Evolutionary conservation across 2,888 invertebrate genomes (phyloP), one percentile per base, ranked within the genome.

Genomic region (Lycia hirtaria): DNA sequence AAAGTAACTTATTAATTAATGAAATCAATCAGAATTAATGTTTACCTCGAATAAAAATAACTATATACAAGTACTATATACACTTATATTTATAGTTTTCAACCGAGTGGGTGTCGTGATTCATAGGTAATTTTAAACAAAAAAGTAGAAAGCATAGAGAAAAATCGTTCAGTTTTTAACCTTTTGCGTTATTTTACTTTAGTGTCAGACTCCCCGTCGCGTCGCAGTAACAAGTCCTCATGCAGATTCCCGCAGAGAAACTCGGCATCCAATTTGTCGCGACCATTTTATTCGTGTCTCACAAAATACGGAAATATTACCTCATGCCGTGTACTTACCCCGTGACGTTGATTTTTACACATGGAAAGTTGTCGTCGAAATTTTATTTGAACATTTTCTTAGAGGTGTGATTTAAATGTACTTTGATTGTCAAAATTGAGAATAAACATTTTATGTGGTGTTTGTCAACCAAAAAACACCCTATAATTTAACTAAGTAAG

Each of bases 281-380:
- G 44, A 53, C 47, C 47, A 52, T 47, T 57, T 57, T 47, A 45
- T 32, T 32, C 9, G 45, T 19, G 33, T 32, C 22, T 20, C 32
- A 5, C 12, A 33, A 45, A 45, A 33, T 22, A 33, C 22, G 22
- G 24, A 45, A 45, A 33, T 32, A 14, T 32, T 33, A 45, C 10
- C 33, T 32, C 10, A 22, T 14, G 9, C 14, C 14, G 33, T 45
- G 3, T 9, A 12, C 9, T 12, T 20, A 20, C 14, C 14, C 4
- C 12, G 7, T 10, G 9, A 17, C 15, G 24, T 26, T 41, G 14
- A 26, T 41, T 24, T 40, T 24, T 19, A 14, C 10, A n/a, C 15
- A 10, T 4, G 2, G 6, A 19, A 33, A 12, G 20, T 38, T 22
- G 12, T 15, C 9, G 15, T n/a, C 14, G 15, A 4, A 30, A 30